phyloP scores from a whole-genome alignment of 2,797 vertebrate genomes.

The Molossus molossus region DNA sequence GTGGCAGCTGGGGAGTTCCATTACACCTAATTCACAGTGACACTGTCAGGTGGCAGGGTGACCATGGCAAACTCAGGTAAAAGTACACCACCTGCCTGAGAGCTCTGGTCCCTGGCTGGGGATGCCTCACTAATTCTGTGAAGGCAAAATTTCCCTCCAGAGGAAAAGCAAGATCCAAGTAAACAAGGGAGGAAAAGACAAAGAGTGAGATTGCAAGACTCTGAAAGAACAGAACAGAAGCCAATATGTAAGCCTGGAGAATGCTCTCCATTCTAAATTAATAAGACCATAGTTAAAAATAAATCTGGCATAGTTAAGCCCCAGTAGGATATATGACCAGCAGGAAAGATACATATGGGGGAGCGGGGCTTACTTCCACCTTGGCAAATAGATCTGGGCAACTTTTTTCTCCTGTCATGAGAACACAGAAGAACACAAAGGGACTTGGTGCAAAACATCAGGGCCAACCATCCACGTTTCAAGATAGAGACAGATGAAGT shows the following conservation, averaged over 20 bases:
- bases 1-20: slow-evolving; percentile 81
- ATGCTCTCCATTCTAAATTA: not conserved
- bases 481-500: not conserved
- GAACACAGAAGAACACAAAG: not conserved
- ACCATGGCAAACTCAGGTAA: slow-evolving; percentile 44
- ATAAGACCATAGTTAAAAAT: not conserved
- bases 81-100: not conserved
- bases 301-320: not conserved
- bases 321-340: not conserved
- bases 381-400: not conserved
- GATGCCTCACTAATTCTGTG: not conserved
- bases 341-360: not conserved
- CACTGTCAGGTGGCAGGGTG: not conserved
- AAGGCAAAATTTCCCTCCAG: not conserved
- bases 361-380: not conserved
- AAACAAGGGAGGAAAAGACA: slow-evolving; percentile 25
- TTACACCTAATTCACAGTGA: not conserved
- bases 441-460: not conserved
- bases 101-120: not conserved
- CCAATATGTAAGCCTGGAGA: not conserved
- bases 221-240: not conserved
- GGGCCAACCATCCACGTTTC: not conserved
- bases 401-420: not conserved
- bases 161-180: not conserved
- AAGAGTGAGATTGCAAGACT: not conserved